phyloP scores from a whole-genome alignment of 2,888 invertebrate genomes.

The Rhabditoides inermis region DNA sequence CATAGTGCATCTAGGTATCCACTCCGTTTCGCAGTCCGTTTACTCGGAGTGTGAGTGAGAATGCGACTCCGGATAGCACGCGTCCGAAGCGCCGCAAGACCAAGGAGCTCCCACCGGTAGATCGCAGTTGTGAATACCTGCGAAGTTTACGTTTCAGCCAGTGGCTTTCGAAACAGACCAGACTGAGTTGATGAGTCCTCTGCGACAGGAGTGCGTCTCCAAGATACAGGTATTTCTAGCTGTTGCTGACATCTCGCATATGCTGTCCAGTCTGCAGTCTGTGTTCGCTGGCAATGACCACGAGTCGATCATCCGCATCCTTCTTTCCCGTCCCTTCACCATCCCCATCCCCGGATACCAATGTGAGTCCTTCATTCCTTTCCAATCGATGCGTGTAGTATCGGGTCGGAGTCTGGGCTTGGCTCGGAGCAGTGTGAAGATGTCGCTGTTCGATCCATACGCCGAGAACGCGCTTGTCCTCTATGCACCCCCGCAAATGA shows the following conservation, averaged over 20 bases:
- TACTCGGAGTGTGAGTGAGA: too few species aligned
- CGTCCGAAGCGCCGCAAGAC: too few species aligned
- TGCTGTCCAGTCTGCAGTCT: background rate
- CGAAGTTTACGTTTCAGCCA: too few species aligned
- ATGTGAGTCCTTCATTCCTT: slow-evolving; percentile 19
- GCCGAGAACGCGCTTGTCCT: slow-evolving; percentile 63
- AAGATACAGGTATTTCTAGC: too few species aligned
- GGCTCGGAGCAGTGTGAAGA: slow-evolving; percentile 27
- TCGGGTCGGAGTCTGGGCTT: slow-evolving; percentile 41
- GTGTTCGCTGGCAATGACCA: slow-evolving; percentile 14
- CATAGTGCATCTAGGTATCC: too few species aligned
- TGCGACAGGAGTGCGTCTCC: too few species aligned
- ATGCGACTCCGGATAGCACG: too few species aligned
- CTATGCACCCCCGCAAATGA: slow-evolving; percentile 70
- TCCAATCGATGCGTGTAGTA: slow-evolving; percentile 17
- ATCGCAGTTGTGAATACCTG: too few species aligned
- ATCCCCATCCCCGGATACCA: slow-evolving; percentile 48
- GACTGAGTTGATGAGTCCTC: too few species aligned
- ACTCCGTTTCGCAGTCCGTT: too few species aligned
- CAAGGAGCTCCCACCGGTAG: too few species aligned
- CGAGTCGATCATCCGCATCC: slow-evolving; percentile 37
- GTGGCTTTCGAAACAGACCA: too few species aligned
- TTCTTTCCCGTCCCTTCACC: slow-evolving; percentile 39
- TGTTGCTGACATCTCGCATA: background rate
- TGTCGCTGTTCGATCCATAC: slow-evolving; percentile 47